A percentile compares a stretch with the other conserved stretches of the same genome.
These are phyloP conservation scores for Burhinus oedicnemus DNA, from an alignment of 2,113 vertebrate species.

Conservation along the genomic window DNA sequence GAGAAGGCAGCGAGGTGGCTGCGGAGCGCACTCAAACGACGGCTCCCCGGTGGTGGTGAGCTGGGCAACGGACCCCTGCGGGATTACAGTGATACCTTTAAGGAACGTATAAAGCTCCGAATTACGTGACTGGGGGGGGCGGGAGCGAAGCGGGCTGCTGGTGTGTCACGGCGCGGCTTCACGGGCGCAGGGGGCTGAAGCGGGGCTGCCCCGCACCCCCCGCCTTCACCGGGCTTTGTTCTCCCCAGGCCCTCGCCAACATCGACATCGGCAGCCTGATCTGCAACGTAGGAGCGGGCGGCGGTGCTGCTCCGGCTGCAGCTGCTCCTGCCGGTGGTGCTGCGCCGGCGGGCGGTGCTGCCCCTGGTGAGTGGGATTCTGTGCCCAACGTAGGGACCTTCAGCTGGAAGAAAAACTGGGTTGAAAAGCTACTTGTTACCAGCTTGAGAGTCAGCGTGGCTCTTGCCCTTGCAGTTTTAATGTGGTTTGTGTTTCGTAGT, in stretches of 20 bases:
- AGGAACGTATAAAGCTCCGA: background rate
- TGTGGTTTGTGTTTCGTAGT: rapidly evolving
- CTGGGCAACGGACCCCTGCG: rapidly evolving
- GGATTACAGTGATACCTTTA: background rate
- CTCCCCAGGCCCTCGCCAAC: constrained; percentile 85
- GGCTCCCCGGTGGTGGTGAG: rapidly evolving
- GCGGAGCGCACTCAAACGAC: rapidly evolving
- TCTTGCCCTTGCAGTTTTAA: rapidly evolving
- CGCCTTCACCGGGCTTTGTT: rapidly evolving
- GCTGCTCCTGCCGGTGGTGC: constrained; percentile 67
- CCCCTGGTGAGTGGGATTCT: constrained; percentile 79
- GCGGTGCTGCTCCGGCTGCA: constrained; percentile 83
- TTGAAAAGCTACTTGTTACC: rapidly evolving
- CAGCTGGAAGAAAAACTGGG: rapidly evolving
- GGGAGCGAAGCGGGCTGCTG: background rate
- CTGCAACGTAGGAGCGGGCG: constrained; percentile 92
- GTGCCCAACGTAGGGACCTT: rapidly evolving
- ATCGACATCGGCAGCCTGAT: constrained; percentile 93
- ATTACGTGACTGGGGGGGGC: rapidly evolving
- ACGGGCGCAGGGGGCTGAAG: too few relatives aligned
- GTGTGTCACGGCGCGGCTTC: rapidly evolving
- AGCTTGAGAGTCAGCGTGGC: background rate
- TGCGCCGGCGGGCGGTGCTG: constrained; percentile 71
- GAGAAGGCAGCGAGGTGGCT: too few relatives aligned
- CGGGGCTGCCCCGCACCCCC: rapidly evolving